Conservation (phyloP, 1,140 invertebrate species). For the Amphibalanus amphitrite region DNA sequence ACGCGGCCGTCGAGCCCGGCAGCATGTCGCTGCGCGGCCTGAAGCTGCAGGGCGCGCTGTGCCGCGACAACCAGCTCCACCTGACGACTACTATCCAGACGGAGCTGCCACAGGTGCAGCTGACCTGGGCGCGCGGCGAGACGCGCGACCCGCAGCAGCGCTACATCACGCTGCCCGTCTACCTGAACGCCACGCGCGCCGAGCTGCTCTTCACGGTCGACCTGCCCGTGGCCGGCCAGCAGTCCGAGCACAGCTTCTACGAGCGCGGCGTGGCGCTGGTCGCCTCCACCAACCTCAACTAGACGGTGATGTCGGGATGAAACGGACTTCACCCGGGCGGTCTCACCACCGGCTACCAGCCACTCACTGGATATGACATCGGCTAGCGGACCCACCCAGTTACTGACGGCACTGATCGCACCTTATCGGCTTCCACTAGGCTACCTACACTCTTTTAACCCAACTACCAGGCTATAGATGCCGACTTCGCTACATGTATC, state of each 20-base stretch:
- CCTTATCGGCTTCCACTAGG: too few relatives aligned
- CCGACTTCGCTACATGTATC: too few relatives aligned
- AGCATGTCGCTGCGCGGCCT: conserved; percentile 39
- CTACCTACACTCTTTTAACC: too few relatives aligned
- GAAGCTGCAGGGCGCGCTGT: conserved; percentile 86
- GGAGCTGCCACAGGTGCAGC: conserved; percentile 67
- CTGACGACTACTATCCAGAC: conserved; percentile 88
- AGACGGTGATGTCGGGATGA: too few relatives aligned
- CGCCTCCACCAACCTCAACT: conserved; percentile 76
- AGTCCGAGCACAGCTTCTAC: conserved; percentile 83
- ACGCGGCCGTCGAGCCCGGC: conserved; percentile 26
- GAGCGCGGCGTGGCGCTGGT: conserved; percentile 90
- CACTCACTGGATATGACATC: too few relatives aligned
- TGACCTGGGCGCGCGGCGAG: conserved; percentile 27
- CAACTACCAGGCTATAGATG: too few relatives aligned
- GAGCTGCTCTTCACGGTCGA: conserved; percentile 92
- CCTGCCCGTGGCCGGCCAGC: conserved; percentile 66
- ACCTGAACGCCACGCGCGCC: conserved; percentile 85
- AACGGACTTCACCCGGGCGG: too few relatives aligned
- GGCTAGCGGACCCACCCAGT: too few relatives aligned
- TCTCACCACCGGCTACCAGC: too few relatives aligned
- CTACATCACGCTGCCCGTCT: conserved; percentile 75
- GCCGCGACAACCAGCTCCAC: conserved; percentile 71
- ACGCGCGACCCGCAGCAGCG: conserved; percentile 31
- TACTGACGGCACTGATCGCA: too few relatives aligned